Conservation (phyloP, 1,140 invertebrate genomes). For the Chironomus striatipennis region DNA sequence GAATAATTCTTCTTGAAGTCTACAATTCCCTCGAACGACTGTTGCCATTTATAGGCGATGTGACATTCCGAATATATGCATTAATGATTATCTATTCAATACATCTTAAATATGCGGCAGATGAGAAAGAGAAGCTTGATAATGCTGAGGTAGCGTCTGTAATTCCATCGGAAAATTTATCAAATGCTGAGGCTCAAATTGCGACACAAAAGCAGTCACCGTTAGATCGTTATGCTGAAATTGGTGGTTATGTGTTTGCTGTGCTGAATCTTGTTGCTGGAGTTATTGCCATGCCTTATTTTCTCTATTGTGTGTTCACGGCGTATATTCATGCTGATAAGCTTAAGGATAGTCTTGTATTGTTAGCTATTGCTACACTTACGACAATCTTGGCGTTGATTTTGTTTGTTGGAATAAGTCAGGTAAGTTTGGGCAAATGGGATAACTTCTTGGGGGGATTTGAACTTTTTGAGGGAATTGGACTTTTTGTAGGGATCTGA, state of each 20-base stretch:
- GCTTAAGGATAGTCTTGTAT: neutral
- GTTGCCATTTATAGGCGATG: neutral
- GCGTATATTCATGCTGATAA: neutral
- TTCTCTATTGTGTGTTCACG: neutral
- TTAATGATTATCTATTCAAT: neutral
- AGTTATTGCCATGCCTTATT: neutral
- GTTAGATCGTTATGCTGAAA: neutral
- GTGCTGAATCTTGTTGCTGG: neutral
- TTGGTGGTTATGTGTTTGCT: neutral
- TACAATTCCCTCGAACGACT: neutral
- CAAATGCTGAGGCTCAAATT: neutral
- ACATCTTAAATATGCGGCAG: neutral
- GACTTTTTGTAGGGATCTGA: too few relatives aligned
- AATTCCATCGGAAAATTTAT: neutral
- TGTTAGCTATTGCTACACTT: neutral
- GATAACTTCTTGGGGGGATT: neutral
- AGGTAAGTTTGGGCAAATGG: neutral
- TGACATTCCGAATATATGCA: neutral
- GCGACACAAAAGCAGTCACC: neutral
- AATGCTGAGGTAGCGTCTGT: neutral
- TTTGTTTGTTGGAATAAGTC: neutral
- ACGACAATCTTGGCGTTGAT: neutral
- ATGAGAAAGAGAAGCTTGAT: neutral
- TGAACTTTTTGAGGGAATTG: too few relatives aligned
- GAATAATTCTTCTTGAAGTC: neutral